These are phyloP conservation scores for Urocynchramus pylzowi DNA, from an alignment of 2,113 vertebrate species.

Conservation along the genomic window DNA sequence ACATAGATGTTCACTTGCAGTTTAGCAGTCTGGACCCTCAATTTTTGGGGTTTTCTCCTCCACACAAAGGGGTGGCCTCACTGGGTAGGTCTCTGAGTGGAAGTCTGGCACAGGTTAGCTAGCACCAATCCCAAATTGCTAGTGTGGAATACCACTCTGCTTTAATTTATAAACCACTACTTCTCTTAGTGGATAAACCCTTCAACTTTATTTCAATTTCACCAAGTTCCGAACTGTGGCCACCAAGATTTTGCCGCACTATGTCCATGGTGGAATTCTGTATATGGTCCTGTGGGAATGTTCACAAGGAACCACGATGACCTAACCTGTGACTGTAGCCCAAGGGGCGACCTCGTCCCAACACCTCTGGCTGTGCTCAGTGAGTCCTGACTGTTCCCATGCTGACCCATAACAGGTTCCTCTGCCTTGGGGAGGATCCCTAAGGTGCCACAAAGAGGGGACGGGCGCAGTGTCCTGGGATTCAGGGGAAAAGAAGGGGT, in stretches of 20 bases:
- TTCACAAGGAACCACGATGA: background rate
- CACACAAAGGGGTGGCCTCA: background rate
- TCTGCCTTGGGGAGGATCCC: background rate
- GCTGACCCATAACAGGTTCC: background rate
- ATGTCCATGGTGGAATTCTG: background rate
- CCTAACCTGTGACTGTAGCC: background rate
- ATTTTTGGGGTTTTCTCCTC: background rate
- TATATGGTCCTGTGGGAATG: accelerated
- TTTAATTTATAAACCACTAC: background rate
- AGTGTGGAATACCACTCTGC: background rate
- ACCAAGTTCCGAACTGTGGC: background rate
- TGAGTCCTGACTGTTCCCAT: background rate
- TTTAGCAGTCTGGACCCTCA: background rate
- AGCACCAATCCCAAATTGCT: background rate
- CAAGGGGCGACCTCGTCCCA: background rate
- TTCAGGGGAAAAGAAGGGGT: accelerated
- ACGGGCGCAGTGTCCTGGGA: background rate
- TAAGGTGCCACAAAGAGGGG: background rate
- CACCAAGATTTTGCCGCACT: background rate
- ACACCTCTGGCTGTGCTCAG: background rate
- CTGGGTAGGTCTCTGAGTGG: background rate
- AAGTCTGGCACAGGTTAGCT: background rate
- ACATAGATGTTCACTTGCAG: background rate
- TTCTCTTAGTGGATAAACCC: background rate
- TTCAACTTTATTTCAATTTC: background rate